These are phyloP conservation scores for Zootermopsis nevadensis DNA, from an alignment of 2,888 invertebrate genomes.

Conservation along the genomic window DNA sequence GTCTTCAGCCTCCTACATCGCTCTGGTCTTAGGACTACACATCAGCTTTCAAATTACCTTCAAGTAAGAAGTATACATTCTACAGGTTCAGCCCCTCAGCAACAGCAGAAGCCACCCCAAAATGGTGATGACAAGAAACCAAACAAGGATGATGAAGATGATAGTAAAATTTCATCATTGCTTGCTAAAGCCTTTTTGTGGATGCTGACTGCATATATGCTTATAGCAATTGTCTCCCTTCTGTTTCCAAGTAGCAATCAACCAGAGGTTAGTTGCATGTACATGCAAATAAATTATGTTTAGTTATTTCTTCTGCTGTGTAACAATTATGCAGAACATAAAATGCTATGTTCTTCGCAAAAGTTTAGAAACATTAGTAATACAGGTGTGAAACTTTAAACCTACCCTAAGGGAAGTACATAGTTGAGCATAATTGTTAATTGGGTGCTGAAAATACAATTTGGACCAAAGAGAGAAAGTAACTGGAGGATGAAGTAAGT, in stretches of 20 bases:
- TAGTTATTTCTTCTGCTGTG: too few relatives aligned
- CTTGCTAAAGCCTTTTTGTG: slow-evolving; percentile 82
- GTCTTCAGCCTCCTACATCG: slow-evolving; percentile 60
- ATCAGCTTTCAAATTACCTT: slow-evolving; percentile 53
- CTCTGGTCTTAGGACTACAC: slow-evolving; percentile 55
- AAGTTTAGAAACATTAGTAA: too few relatives aligned
- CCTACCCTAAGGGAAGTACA: too few relatives aligned
- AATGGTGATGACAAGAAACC: slow-evolving; percentile 55
- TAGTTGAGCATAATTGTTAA: too few relatives aligned
- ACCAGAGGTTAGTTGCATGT: slow-evolving; percentile 71
- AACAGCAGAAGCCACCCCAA: slow-evolving; percentile 31
- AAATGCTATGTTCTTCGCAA: too few relatives aligned
- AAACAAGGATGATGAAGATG: slow-evolving; percentile 66
- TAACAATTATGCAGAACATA: too few relatives aligned
- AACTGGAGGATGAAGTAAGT: too few relatives aligned
- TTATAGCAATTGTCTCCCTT: slow-evolving; percentile 78
- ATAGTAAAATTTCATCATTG: slow-evolving; percentile 77
- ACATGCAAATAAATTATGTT: too few relatives aligned
- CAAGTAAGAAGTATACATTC: slow-evolving; percentile 51
- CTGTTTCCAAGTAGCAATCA: slow-evolving; percentile 77
- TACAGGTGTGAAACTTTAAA: too few relatives aligned
- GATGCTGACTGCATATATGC: slow-evolving; percentile 81
- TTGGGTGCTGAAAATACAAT: too few relatives aligned
- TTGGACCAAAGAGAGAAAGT: too few relatives aligned
- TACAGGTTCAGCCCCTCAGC: slow-evolving; percentile 47